Conservation (phyloP, 2,113 vertebrate genomes). For the Python bivittatus region DNA sequence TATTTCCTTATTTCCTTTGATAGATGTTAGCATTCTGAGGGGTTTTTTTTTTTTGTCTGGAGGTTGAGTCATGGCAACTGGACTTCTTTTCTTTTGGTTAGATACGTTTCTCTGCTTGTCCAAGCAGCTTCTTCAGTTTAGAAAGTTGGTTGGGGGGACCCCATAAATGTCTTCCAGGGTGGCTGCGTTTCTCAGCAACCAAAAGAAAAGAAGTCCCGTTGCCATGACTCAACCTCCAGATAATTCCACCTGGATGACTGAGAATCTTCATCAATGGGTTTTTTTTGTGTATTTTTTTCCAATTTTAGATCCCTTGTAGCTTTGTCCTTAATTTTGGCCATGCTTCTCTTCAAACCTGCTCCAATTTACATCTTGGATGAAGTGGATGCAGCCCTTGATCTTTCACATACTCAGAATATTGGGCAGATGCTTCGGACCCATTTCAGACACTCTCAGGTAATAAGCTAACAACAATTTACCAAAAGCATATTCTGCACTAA, state of each 20-base stretch:
- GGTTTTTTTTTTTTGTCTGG: background rate
- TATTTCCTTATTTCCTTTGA: background rate
- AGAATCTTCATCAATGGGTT: too few species aligned
- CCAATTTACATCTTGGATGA: slow-evolving; percentile 98
- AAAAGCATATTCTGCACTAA: background rate
- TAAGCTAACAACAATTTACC: background rate
- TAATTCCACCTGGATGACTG: too few species aligned
- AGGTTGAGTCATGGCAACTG: too few species aligned
- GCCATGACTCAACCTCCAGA: too few species aligned
- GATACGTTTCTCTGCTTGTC: too few species aligned
- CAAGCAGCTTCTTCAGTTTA: too few species aligned
- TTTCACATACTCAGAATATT: slow-evolving; percentile 97
- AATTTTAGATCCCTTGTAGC: slow-evolving; percentile 89
- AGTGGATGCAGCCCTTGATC: slow-evolving; percentile 95
- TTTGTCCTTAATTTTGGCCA: slow-evolving; percentile 92
- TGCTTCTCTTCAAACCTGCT: slow-evolving; percentile 97
- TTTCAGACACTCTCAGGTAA: slow-evolving; percentile 92
- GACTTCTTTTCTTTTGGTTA: too few species aligned
- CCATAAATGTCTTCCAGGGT: too few species aligned
- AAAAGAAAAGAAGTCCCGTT: too few species aligned
- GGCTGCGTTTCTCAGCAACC: too few species aligned
- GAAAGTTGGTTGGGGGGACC: too few species aligned
- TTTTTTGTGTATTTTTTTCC: background rate
- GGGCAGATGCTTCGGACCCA: slow-evolving; percentile 93
- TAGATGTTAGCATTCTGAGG: background rate